Evolutionary conservation across 2,113 vertebrate species (phyloP).

Genomic region (Trochalopteron elliotii): DNA sequence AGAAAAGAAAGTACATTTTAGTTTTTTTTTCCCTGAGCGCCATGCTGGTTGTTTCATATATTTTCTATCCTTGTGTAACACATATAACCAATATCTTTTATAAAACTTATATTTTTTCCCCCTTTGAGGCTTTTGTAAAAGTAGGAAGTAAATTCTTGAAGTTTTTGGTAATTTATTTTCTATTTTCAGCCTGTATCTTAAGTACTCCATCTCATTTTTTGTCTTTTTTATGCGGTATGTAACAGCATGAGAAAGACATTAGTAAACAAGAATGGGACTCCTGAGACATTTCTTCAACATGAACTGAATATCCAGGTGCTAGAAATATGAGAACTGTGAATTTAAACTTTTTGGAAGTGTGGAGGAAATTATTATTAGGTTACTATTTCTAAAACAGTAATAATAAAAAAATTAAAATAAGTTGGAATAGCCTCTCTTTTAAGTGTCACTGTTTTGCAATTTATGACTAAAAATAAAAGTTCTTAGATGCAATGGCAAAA

Average conservation of each 20-base stretch:
- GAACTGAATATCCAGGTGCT: not conserved
- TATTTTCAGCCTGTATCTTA: not conserved
- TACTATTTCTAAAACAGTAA: not conserved
- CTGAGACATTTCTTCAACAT: not conserved
- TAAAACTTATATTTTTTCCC: not conserved
- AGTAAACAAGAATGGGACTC: constrained; percentile 6
- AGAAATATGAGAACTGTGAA: not conserved
- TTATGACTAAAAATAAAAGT: not conserved
- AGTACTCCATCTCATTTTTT: not conserved
- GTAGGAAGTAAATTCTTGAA: not conserved
- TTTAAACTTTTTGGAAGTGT: not conserved
- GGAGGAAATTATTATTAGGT: not conserved
- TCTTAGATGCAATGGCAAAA: not conserved
- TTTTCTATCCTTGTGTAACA: not conserved
- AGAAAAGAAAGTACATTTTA: not conserved
- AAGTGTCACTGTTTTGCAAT: not conserved
- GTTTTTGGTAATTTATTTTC: not conserved
- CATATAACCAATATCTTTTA: not conserved
- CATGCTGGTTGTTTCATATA: not conserved
- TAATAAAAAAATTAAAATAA: not conserved
- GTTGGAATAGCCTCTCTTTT: not conserved
- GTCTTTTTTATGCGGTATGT: constrained; percentile 12
- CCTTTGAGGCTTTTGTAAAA: not conserved
- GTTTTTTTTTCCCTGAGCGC: not conserved
- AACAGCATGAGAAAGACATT: not conserved